Evolutionary conservation across 2,888 invertebrate genomes (phyloP).

Genomic region (Macrosoma leucophasiata): DNA sequence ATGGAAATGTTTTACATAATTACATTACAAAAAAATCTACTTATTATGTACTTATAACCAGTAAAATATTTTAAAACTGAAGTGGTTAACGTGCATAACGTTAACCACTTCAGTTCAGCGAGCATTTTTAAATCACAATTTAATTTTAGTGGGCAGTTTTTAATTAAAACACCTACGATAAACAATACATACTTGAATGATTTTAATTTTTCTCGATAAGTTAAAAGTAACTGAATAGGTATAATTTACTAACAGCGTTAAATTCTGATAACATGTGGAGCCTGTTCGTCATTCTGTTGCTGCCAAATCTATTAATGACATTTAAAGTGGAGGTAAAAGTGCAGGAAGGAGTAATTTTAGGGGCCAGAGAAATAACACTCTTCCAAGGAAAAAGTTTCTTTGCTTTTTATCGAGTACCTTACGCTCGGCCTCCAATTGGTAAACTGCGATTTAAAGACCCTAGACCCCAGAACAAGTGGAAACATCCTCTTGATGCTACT

Average conservation of each 20-base stretch:
- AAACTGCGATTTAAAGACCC: constrained; percentile 59
- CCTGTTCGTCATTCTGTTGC: constrained; percentile 4
- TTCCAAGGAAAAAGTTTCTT: constrained; percentile 44
- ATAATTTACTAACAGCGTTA: constrained; percentile 1
- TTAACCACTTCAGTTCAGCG: no score
- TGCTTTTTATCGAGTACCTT: constrained; percentile 62
- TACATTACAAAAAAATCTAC: no score
- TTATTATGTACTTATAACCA: no score
- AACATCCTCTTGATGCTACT: constrained; percentile 73
- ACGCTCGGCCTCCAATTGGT: constrained; percentile 50
- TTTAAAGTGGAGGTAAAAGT: constrained; percentile 42
- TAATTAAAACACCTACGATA: no score
- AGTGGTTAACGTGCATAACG: no score
- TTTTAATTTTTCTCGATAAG: no score
- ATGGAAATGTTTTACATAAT: no score
- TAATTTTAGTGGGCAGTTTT: no score
- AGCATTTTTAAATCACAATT: no score
- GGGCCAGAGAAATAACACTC: constrained; percentile 39
- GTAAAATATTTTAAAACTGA: no score
- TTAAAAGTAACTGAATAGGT: no score
- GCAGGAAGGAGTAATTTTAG: constrained; percentile 47
- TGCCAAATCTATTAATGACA: constrained; percentile 16
- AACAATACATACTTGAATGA: no score
- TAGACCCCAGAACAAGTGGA: constrained; percentile 51
- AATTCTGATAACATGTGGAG: constrained; percentile 1